Percentiles rank a stretch among this genome's conserved stretches.
Evolutionary conservation across 2,113 vertebrate species (phyloP).

Genomic region (Muntiacus reevesi): DNA sequence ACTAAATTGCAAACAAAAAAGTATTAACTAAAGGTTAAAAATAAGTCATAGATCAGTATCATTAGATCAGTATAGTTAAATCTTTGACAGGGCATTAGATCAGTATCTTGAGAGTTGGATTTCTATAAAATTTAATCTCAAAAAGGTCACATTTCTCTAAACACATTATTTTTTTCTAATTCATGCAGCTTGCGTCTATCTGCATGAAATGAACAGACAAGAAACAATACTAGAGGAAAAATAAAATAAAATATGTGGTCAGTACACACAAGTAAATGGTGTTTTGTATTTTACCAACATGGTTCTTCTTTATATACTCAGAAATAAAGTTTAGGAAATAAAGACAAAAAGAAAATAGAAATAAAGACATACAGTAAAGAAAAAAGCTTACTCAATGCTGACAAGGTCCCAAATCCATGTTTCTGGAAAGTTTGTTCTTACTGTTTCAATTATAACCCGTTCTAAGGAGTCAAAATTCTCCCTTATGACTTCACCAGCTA

Average conservation of each 20-base stretch:
- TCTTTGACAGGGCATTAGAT: not conserved
- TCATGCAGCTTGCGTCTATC: not conserved
- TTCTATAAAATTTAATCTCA: not conserved
- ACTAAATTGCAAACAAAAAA: not conserved
- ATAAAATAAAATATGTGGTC: not conserved
- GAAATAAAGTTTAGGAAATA: not conserved
- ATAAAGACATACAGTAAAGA: not conserved
- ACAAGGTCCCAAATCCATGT: constrained; percentile 91
- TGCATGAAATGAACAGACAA: not conserved
- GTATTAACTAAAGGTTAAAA: not conserved
- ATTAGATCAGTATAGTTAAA: not conserved
- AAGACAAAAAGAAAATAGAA: constrained; percentile 5
- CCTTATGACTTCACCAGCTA: not conserved
- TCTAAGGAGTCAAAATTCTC: not conserved
- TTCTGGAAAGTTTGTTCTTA: constrained; percentile 88
- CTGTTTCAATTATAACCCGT: not conserved
- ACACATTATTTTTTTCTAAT: not conserved
- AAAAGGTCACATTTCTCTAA: not conserved
- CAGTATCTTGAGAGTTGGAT: not conserved
- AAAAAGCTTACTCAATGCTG: constrained; percentile 79
- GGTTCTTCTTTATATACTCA: not conserved
- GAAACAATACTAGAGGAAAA: not conserved
- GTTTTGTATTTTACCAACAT: not conserved
- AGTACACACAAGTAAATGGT: not conserved
- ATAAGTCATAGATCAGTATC: not conserved